Evolutionary conservation across 2,888 invertebrate species (phyloP), one percentile per base, ranked within the genome.

Genomic region (Alsophila aescularia): DNA sequence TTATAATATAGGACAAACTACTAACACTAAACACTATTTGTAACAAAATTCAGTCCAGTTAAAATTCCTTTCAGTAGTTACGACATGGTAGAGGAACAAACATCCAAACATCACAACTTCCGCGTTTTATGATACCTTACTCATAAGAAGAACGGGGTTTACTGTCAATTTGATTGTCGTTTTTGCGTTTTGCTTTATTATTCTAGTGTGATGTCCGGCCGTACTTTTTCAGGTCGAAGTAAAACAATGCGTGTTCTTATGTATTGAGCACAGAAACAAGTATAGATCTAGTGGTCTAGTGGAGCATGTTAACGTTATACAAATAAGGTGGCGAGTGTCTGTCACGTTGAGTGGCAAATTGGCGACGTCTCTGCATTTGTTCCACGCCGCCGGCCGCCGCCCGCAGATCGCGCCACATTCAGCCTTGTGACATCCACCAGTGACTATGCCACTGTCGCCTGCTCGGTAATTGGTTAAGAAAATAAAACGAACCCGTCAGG

Each of bases 281-380:
- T 70, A 72, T 37, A 59, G 47, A 56, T 62, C 45, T 59, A 58
- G 52, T 53, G 72, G 71, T 73, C 75, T 75, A 79, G 79, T 80
- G 65, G 75, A 79, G 77, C 77, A 79, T 72, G 77, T 75, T 78
- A 80, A 75, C 79, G 83, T 83, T 85, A 81, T 77, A 84, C 79
- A 85, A 86, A 87, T 80, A 85, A 80, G 76, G 67, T 81, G 75
- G 77, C 75, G 70, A 79, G 77, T 68, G 81, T 77, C 72, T 80
- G 81, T 81, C 79, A 79, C 72, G 79, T 81, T 81, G 81, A 85
- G 80, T 81, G 83, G 83, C 81, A 87, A 87, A 87, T 85, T 86
- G 82, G 81, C 81, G 77, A 82, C 76, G 78, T 82, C 78, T 80
- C 72, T 75, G 80, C 77, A 86, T 85, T 85, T 79, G 85, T 85